Percentiles rank a stretch among this genome's conserved stretches.
Evolutionary conservation across 2,888 invertebrate genomes (phyloP).

Genomic region (Sphaerophoria taeniata): DNA sequence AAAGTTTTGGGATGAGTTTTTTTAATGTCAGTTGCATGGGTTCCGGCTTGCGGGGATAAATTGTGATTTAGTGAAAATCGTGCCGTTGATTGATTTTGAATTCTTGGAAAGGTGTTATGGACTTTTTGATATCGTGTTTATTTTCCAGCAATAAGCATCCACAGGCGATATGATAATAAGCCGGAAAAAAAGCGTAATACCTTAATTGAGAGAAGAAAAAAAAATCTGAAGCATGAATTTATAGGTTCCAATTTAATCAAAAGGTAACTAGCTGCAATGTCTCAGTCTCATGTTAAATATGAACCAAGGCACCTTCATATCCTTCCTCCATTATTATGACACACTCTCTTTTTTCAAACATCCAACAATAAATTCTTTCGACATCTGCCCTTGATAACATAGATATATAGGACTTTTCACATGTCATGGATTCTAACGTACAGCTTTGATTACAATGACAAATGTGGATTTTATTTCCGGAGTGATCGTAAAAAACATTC

Average conservation of each 20-base stretch:
- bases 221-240: not conserved
- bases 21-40: too few relatives aligned
- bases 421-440: slow-evolving; percentile 30
- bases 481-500: slow-evolving; percentile 62
- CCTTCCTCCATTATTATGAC: slow-evolving; percentile 11
- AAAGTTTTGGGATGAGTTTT: too few relatives aligned
- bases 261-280: not conserved
- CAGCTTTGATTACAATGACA: slow-evolving; percentile 70
- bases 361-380: slow-evolving; percentile 38
- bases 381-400: slow-evolving; percentile 52
- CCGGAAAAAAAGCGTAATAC: not conserved
- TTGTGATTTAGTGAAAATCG: too few relatives aligned
- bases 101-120: too few relatives aligned
- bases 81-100: too few relatives aligned
- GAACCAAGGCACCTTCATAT: not conserved
- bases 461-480: slow-evolving; percentile 72
- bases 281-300: slow-evolving; percentile 3
- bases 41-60: too few relatives aligned
- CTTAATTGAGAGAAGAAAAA: slow-evolving; percentile 1
- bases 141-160: too few relatives aligned
- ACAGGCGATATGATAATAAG: too few relatives aligned
- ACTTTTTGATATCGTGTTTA: too few relatives aligned
- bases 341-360: slow-evolving; percentile 7
- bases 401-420: slow-evolving; percentile 47
- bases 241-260: slow-evolving; percentile 14